Evolutionary conservation across 2,113 vertebrate genomes (phyloP), one percentile per base, ranked within the genome.

Genomic region (Coryphaenoides rupestris): DNA sequence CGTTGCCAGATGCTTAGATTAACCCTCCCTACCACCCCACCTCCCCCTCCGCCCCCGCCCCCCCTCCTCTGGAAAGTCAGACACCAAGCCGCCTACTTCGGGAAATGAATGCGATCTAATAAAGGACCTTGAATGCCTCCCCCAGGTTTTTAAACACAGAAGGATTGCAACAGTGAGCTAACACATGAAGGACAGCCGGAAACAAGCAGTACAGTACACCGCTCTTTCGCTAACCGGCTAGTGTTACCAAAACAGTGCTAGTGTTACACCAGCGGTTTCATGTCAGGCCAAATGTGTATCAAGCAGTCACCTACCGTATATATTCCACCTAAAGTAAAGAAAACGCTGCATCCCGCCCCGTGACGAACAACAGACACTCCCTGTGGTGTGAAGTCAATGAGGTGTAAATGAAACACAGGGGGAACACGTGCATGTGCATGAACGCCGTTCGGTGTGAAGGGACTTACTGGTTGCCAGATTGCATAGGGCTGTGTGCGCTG

Each of bases 381-480:
- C 33, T 9, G 7, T 10, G 7, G 33, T 12, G 9, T 40, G 33
- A 40, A 12, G 9, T 40, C 9, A 40, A 40, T 12, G 33, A 23
- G 55, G 55, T 26, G 23, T 47, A n/a, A 52, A 24, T 15, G 49
- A 21, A 17, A 19, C 21, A 21, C 17, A 15, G 14, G 15, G 23
- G 14, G 15, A 17, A 40, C 5, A 40, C 33, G 13, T 40, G 33
- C 33, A 7, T n/a, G n/a, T n/a, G n/a, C n/a, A n/a, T n/a, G n/a
- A 40, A 7, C 0, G 33, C 33, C 33, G 33, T 10, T n/a, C 9
- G 33, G 33, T 6, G 33, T 40, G 7, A 13, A 10, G 21, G 2
- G n/a, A 88, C 89, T 89, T 88, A 90, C 89, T 88, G 89, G 84
- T 88, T 90, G 89, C 84, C 89, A 86, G 89, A 79, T 88, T 89